phyloP scores from a whole-genome alignment of 2,797 vertebrate species.

The Cossypha heuglini region DNA sequence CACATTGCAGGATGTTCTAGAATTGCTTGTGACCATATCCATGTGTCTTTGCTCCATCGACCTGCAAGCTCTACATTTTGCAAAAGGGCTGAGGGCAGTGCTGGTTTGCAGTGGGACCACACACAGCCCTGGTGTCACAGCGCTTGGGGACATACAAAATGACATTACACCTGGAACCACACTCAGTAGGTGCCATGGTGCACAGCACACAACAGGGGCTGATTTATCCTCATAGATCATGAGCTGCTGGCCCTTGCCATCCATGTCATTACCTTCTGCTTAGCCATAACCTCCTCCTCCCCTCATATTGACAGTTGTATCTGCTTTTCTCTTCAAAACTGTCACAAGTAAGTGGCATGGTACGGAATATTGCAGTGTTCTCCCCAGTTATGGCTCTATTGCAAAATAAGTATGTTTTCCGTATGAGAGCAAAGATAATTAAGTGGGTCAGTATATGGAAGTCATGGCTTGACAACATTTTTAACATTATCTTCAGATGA shows the following conservation, averaged over 20 bases:
- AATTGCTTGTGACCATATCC: not conserved
- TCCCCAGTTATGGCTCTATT: not conserved
- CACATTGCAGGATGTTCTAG: not conserved
- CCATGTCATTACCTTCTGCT: not conserved
- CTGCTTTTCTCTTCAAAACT: not conserved
- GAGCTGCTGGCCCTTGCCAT: not conserved
- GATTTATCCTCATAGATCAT: not conserved
- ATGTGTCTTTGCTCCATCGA: not conserved
- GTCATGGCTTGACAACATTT: not conserved
- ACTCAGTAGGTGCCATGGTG: fast-evolving
- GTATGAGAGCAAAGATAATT: not conserved
- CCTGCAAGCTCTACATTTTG: not conserved
- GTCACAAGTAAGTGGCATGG: not conserved
- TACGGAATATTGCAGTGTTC: not conserved
- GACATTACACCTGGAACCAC: not conserved
- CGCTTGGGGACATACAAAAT: not conserved
- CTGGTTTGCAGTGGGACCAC: not conserved
- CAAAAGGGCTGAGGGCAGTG: not conserved
- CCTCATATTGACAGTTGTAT: not conserved
- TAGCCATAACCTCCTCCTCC: not conserved
- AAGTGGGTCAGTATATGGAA: not conserved
- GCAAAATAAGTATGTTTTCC: not conserved
- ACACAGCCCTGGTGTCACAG: not conserved
- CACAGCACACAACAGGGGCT: not conserved
- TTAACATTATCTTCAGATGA: not conserved